Percentiles rank a stretch among this genome's conserved stretches.
Evolutionary conservation across 1,140 invertebrate genomes (phyloP).

Genomic region (Branchinecta lynchi): DNA sequence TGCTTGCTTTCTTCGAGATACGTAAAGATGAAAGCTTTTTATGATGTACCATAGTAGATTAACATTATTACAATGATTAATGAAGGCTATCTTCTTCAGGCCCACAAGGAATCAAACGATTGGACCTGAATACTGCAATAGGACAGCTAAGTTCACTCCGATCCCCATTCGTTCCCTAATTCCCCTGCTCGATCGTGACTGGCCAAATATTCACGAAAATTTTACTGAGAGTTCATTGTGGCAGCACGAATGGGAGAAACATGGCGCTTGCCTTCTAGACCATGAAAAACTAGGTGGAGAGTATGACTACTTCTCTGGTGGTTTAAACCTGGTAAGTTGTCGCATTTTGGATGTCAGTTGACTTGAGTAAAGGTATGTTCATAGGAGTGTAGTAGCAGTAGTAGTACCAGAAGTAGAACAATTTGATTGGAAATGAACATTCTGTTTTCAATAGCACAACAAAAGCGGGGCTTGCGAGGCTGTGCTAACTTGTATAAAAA

Average conservation of each 20-base stretch:
- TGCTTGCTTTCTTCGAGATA: too few species aligned
- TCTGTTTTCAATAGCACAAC: too few species aligned
- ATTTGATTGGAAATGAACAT: too few species aligned
- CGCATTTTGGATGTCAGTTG: background rate
- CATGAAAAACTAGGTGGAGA: background rate
- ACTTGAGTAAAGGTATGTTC: too few species aligned
- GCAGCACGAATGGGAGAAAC: background rate
- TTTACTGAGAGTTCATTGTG: background rate
- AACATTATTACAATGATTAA: too few species aligned
- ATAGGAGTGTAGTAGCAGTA: too few species aligned
- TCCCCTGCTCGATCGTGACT: background rate
- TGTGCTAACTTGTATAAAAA: too few species aligned
- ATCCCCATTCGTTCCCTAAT: background rate
- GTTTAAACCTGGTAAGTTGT: background rate
- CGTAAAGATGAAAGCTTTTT: too few species aligned
- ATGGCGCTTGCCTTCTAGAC: background rate
- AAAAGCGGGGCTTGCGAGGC: too few species aligned
- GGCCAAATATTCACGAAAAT: slow-evolving; percentile 3
- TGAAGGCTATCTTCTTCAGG: background rate
- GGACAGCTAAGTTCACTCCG: background rate
- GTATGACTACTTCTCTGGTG: background rate
- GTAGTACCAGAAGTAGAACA: too few species aligned
- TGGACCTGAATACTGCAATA: background rate
- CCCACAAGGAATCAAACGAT: background rate
- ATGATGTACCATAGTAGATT: too few species aligned